Conservation (phyloP, 2,888 invertebrate species). For the Conops quadrifasciatus region DNA sequence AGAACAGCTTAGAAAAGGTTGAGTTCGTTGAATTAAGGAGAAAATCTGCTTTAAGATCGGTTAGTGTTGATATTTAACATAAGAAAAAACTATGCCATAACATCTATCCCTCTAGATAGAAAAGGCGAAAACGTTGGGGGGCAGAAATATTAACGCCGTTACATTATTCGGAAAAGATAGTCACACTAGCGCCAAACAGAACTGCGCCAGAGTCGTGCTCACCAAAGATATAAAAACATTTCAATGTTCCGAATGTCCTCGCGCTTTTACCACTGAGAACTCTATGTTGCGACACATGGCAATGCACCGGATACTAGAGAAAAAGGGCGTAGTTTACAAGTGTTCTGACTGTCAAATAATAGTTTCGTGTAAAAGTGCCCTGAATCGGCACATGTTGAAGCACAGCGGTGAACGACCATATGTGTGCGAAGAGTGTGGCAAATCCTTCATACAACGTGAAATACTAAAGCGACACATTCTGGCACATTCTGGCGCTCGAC, state of each 20-base stretch:
- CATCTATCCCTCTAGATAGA: neutral
- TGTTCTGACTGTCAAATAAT: conserved; percentile 72
- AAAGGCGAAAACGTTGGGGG: conserved; percentile 22
- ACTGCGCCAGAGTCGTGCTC: conserved; percentile 41
- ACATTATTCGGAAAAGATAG: too few relatives aligned
- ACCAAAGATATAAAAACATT: conserved; percentile 66
- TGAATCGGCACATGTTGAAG: conserved; percentile 74
- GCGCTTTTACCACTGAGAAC: conserved; percentile 70
- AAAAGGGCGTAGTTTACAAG: conserved; percentile 67
- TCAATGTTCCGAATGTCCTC: conserved; percentile 72
- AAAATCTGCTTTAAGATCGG: conserved; percentile 63
- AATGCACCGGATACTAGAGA: conserved; percentile 69
- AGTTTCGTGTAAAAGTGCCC: conserved; percentile 73
- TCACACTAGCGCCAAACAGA: conserved; percentile 23
- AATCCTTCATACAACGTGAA: conserved; percentile 77
- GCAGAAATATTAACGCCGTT: conserved; percentile 10
- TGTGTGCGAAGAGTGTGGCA: conserved; percentile 69
- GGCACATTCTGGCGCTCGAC: conserved; percentile 70
- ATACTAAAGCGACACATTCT: conserved; percentile 73
- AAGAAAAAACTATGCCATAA: neutral
- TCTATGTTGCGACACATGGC: conserved; percentile 72
- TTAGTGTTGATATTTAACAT: conserved; percentile 33
- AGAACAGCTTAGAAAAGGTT: conserved; percentile 35
- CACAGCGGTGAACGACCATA: conserved; percentile 70
- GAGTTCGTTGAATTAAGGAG: conserved; percentile 58